phyloP scores from a whole-genome alignment of 2,113 vertebrate genomes.

The Bungarus multicinctus region DNA sequence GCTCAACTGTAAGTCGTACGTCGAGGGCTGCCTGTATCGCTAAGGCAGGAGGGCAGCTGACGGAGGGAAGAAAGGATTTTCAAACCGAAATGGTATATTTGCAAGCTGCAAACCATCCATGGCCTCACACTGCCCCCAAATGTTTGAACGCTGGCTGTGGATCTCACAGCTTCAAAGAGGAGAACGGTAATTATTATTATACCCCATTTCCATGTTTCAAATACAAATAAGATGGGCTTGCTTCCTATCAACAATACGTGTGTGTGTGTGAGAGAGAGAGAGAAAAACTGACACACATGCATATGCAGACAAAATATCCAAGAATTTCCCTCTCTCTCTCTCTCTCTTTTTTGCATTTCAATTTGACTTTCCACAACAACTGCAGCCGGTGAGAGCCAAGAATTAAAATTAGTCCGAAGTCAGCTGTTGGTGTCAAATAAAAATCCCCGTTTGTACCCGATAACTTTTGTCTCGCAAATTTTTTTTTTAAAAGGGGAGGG shows the following conservation, averaged over 20 bases:
- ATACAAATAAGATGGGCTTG: not conserved
- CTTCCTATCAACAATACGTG: not conserved
- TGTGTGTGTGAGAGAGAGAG: too few species aligned
- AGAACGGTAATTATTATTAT: not conserved
- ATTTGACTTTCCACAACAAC: not conserved
- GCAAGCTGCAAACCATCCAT: not conserved
- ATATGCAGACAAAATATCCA: not conserved
- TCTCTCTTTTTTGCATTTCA: too few species aligned
- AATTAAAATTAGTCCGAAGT: not conserved
- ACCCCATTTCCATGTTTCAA: not conserved
- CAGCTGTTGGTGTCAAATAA: not conserved
- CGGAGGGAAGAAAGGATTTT: not conserved
- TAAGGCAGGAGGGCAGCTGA: not conserved
- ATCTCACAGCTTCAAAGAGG: not conserved
- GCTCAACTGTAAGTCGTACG: too few species aligned
- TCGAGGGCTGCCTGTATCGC: too few species aligned
- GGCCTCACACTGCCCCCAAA: slow-evolving; percentile 9
- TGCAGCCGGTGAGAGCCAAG: not conserved
- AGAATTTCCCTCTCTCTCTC: not conserved
- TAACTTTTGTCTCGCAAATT: not conserved
- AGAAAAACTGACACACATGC: not conserved
- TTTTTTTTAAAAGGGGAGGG: too few species aligned
- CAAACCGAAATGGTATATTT: not conserved
- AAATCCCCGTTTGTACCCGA: not conserved
- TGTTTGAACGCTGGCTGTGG: not conserved